phyloP scores from a whole-genome alignment of 2,888 invertebrate genomes.

The Arge pagana region DNA sequence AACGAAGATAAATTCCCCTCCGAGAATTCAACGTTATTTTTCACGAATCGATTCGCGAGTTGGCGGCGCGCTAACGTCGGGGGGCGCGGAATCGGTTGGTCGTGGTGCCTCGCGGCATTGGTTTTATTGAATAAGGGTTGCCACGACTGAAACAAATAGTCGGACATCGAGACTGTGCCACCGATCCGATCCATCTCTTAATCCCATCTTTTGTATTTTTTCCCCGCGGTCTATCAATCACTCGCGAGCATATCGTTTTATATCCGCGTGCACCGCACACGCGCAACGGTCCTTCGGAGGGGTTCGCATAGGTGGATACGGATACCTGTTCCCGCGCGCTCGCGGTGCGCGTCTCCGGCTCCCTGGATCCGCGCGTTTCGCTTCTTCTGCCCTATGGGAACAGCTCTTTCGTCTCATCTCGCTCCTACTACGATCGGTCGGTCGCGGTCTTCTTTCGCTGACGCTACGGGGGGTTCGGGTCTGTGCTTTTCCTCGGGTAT shows the following conservation, averaged over 20 bases:
- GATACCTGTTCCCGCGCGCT: slow-evolving; percentile 14
- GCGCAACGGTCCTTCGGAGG: too few relatives aligned
- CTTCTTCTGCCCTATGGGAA: not conserved
- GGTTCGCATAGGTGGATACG: too few relatives aligned
- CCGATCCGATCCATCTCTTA: slow-evolving; percentile 39
- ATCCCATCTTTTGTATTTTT: slow-evolving; percentile 43
- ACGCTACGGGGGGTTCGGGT: slow-evolving; percentile 16
- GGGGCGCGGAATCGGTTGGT: too few relatives aligned
- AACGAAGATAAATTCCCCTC: too few relatives aligned
- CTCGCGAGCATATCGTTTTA: slow-evolving; percentile 30
- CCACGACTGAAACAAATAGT: slow-evolving; percentile 14
- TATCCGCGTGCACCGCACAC: too few relatives aligned
- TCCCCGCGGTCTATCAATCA: slow-evolving; percentile 44
- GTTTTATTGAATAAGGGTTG: slow-evolving; percentile 16
- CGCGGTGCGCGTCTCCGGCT: slow-evolving; percentile 5
- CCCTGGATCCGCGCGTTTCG: not conserved
- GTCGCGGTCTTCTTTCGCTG: slow-evolving; percentile 7
- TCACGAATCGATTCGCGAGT: too few relatives aligned
- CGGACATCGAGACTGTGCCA: slow-evolving; percentile 7
- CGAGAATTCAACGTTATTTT: too few relatives aligned
- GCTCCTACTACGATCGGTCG: too few relatives aligned
- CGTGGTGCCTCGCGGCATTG: not conserved
- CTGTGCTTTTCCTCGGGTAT: slow-evolving; percentile 11
- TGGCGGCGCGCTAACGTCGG: too few relatives aligned
- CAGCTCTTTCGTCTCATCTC: slow-evolving; percentile 3